Percentiles rank a stretch among this genome's conserved stretches.
phyloP scores from a whole-genome alignment of 2,888 invertebrate species.

The Oxyteleia sp. region DNA sequence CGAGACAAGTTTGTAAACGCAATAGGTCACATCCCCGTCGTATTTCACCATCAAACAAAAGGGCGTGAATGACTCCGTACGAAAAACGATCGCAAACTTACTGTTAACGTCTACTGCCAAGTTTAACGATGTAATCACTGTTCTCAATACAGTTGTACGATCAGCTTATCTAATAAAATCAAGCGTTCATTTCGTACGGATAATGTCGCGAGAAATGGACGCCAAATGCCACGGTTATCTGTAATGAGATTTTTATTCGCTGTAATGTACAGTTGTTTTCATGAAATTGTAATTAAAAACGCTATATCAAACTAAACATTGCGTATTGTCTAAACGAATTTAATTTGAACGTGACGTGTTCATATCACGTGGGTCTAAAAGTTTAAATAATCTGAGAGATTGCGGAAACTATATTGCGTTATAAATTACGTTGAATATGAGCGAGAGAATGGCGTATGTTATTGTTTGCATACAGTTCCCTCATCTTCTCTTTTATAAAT shows the following conservation, averaged over 20 bases:
- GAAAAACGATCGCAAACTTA: slow-evolving; percentile 51
- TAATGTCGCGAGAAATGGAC: slow-evolving; percentile 33
- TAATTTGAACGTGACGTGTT: slow-evolving; percentile 33
- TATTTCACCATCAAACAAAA: slow-evolving; percentile 45
- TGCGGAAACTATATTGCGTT: slow-evolving; percentile 42
- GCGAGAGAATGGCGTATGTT: slow-evolving; percentile 54
- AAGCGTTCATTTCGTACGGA: slow-evolving; percentile 28
- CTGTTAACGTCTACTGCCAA: slow-evolving; percentile 36
- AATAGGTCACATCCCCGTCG: slow-evolving; percentile 24
- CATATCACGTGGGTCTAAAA: slow-evolving; percentile 28
- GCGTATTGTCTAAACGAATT: slow-evolving; percentile 16
- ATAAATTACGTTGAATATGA: slow-evolving; percentile 60
- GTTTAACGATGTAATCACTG: slow-evolving; percentile 52
- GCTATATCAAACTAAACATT: slow-evolving; percentile 26
- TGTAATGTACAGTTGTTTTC: slow-evolving; percentile 1
- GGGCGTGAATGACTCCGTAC: slow-evolving; percentile 16
- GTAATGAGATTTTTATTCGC: slow-evolving; percentile 50
- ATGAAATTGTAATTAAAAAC: slow-evolving; percentile 34
- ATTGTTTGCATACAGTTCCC: slow-evolving; percentile 52
- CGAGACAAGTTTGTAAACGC: slow-evolving; percentile 3
- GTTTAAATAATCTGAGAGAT: slow-evolving; percentile 60
- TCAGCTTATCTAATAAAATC: slow-evolving; percentile 54
- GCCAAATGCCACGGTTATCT: slow-evolving; percentile 31
- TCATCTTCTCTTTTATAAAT: slow-evolving; percentile 56
- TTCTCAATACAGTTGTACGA: slow-evolving; percentile 42